These are phyloP conservation scores for Psephotus haematonotus DNA, from an alignment of 2,113 vertebrate genomes.

Conservation along the genomic window DNA sequence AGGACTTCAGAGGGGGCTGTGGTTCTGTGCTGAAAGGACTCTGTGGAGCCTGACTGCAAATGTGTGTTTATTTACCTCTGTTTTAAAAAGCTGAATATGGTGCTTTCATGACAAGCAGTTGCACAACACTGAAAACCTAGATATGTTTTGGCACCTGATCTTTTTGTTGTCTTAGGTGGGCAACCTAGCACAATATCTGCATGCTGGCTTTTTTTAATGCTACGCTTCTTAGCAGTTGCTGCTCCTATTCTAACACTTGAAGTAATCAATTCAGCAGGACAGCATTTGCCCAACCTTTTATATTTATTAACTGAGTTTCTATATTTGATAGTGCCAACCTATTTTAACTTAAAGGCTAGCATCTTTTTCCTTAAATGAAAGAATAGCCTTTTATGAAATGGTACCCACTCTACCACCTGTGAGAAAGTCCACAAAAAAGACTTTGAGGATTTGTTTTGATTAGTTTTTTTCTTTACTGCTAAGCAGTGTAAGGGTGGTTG, in stretches of 20 bases:
- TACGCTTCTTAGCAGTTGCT: background rate
- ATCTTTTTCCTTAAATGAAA: background rate
- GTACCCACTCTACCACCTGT: accelerated
- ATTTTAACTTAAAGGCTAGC: background rate
- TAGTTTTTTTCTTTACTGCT: background rate
- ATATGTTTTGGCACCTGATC: background rate
- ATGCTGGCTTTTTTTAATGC: background rate
- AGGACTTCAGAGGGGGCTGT: background rate
- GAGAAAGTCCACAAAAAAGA: background rate
- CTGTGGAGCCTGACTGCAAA: background rate
- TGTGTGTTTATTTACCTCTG: background rate
- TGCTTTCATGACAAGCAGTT: background rate
- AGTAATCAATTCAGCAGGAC: background rate
- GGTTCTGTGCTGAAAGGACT: background rate
- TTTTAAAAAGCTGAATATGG: background rate
- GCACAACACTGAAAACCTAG: background rate
- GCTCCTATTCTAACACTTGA: background rate
- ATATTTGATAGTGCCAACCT: background rate
- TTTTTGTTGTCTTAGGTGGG: background rate
- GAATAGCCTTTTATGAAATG: background rate
- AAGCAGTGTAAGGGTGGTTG: background rate
- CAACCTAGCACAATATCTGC: background rate
- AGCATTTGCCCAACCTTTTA: background rate
- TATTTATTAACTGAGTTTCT: background rate
- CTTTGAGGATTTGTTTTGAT: background rate